Evolutionary conservation across 2,888 invertebrate species (phyloP), one percentile per base, ranked within the genome.

Genomic region (Patella caerulea): DNA sequence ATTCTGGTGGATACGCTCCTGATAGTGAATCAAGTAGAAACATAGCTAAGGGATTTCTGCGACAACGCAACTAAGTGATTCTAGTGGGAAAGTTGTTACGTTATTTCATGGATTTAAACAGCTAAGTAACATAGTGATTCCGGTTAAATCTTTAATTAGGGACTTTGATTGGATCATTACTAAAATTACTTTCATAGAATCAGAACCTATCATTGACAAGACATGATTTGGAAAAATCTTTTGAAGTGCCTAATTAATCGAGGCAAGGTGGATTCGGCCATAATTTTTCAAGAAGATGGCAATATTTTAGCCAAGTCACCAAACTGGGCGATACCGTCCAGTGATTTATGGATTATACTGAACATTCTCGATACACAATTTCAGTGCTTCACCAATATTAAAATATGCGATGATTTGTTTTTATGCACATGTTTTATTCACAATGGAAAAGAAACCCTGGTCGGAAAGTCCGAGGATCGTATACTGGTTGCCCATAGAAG

Each of bases 381-480:
- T 69, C 72, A 54, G 9, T 76, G 78, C 15, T 71, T 84, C 24
- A 80, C 81, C 54, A 83, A 79, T 54, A 74, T 85, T 54, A 84
- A 79, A 70, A 73, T 85, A 15, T 79, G 81, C 29, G 76, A 78
- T 14, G 71, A 79, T 54, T 71, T 72, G 15, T 86, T 82, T 78
- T 24, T 65, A 9, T 65, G 65, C 24, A 84, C 81, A 2, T 87
- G 85, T 76, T 84, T 85, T 71, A 56, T 79, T 65, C 82, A 83
- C 72, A 79, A 83, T n/a, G 80, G 79, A 54, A 77, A 59, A 24
- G 72, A 78, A 29, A 83, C 83, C 17, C 71, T 87, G 34, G 79
- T 86, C 24, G 86, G 86, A 65, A 82, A 81, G 45, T 78, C 84
- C 4, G 86, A 83, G 0, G 82, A 85, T 15, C 78, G 83, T n/a